Conservation (phyloP, 2,888 invertebrate genomes). For the Andrena marginata region DNA sequence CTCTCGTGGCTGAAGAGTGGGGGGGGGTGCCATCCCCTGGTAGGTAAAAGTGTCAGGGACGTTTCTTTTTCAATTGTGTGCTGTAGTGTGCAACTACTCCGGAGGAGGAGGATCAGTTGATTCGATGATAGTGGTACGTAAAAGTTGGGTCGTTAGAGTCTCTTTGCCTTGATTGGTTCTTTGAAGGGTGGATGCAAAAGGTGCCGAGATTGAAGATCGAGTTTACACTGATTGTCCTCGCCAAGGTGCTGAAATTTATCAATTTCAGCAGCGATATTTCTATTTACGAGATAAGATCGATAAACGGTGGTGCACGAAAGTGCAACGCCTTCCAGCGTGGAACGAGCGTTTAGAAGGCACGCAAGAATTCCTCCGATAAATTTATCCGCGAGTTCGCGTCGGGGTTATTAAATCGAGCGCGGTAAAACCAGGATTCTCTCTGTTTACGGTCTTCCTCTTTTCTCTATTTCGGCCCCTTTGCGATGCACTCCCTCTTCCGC, state of each 20-base stretch:
- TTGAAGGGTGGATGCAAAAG: too few species aligned
- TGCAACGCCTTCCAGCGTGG: conserved; percentile 22
- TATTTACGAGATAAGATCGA: conserved; percentile 39
- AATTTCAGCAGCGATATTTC: conserved; percentile 29
- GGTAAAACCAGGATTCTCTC: neutral
- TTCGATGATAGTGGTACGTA: too few species aligned
- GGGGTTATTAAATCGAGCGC: conserved; percentile 24
- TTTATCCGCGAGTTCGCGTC: conserved; percentile 23
- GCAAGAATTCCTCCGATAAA: conserved; percentile 28
- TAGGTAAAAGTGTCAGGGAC: too few species aligned
- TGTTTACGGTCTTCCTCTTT: neutral
- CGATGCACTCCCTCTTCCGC: neutral
- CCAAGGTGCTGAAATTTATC: conserved; percentile 9
- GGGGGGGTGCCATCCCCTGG: too few species aligned
- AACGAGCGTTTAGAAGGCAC: conserved; percentile 26
- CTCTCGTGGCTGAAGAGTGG: neutral
- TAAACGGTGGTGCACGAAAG: conserved; percentile 35
- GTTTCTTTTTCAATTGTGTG: too few species aligned
- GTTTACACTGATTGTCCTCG: neutral
- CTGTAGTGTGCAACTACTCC: too few species aligned
- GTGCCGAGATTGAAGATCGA: too few species aligned
- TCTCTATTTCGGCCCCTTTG: too few species aligned
- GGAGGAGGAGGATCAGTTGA: too few species aligned
- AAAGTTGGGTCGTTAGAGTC: too few species aligned
- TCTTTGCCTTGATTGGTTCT: too few species aligned